Conservation (phyloP, 2,888 invertebrate genomes). For the Luffia ferchaultella region DNA sequence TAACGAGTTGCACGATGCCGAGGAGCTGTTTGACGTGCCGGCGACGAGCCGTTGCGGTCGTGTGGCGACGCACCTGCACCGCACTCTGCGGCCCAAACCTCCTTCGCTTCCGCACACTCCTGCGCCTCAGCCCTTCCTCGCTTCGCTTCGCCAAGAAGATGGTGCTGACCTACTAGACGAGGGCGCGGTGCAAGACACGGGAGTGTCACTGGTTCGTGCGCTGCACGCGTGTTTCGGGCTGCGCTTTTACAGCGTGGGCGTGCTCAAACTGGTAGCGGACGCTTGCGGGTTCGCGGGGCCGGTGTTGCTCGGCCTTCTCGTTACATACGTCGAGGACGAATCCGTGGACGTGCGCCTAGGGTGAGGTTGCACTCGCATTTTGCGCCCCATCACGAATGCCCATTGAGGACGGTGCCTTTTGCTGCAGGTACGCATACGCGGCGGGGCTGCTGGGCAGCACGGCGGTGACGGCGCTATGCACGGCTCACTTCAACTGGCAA, state of each 20-base stretch:
- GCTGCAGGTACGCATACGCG: constrained; percentile 49
- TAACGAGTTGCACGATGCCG: constrained; percentile 74
- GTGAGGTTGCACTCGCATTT: constrained; percentile 44
- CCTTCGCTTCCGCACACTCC: constrained; percentile 46
- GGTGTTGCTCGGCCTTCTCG: constrained; percentile 81
- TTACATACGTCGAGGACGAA: constrained; percentile 79
- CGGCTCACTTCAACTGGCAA: constrained; percentile 89
- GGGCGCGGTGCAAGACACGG: too few relatives aligned
- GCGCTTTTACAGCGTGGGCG: constrained; percentile 85
- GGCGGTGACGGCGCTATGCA: constrained; percentile 71
- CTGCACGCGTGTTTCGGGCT: constrained; percentile 80
- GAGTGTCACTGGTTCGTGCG: constrained; percentile 70
- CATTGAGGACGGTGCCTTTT: too few relatives aligned
- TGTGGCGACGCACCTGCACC: constrained; percentile 68
- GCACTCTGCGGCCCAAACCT: constrained; percentile 46
- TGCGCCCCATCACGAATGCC: too few relatives aligned
- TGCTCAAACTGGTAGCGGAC: constrained; percentile 85
- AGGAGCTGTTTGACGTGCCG: constrained; percentile 87
- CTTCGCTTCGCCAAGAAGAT: constrained; percentile 39
- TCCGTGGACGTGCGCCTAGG: constrained; percentile 70
- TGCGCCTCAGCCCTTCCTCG: constrained; percentile 36
- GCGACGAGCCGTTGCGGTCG: constrained; percentile 67
- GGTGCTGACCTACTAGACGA: too few relatives aligned
- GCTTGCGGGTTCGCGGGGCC: constrained; percentile 89
- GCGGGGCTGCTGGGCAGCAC: constrained; percentile 58